A percentile compares a stretch with the other conserved stretches of the same genome.
Evolutionary conservation across 2,888 invertebrate genomes (phyloP).

Genomic region (Callyntrura guangdongensis): DNA sequence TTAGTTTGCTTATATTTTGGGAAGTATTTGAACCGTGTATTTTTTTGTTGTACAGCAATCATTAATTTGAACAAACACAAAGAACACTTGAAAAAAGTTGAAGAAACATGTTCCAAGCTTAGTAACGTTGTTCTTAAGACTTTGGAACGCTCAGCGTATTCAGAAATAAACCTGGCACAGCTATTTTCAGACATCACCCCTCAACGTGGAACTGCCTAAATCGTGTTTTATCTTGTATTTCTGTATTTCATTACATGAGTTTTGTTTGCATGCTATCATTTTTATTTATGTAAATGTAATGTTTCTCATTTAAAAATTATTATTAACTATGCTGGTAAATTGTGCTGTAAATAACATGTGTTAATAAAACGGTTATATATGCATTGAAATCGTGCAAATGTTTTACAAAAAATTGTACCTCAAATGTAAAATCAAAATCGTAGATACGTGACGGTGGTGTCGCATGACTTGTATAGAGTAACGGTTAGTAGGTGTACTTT

Average conservation of each 20-base stretch:
- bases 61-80: too few species aligned
- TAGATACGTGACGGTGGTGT: too few species aligned
- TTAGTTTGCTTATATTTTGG: too few species aligned
- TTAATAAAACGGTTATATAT: neutral
- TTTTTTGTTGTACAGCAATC: too few species aligned
- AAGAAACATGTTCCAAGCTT: neutral
- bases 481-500: too few species aligned
- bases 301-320: neutral
- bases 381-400: neutral
- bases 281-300: neutral
- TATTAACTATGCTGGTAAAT: conserved; percentile 1
- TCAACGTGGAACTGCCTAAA: conserved; percentile 35
- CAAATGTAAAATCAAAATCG: neutral
- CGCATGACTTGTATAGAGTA: too few species aligned
- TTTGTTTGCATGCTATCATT: neutral
- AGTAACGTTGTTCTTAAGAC: conserved; percentile 17
- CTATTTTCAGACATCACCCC: conserved; percentile 76
- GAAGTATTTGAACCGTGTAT: too few species aligned
- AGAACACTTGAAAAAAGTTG: too few species aligned
- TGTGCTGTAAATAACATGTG: neutral
- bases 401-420: too few species aligned
- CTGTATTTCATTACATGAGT: neutral
- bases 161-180: conserved; percentile 75
- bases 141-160: conserved; percentile 77
- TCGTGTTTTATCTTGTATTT: neutral